phyloP scores from a whole-genome alignment of 2,888 invertebrate species.

The Brachypalpus laphriformis region DNA sequence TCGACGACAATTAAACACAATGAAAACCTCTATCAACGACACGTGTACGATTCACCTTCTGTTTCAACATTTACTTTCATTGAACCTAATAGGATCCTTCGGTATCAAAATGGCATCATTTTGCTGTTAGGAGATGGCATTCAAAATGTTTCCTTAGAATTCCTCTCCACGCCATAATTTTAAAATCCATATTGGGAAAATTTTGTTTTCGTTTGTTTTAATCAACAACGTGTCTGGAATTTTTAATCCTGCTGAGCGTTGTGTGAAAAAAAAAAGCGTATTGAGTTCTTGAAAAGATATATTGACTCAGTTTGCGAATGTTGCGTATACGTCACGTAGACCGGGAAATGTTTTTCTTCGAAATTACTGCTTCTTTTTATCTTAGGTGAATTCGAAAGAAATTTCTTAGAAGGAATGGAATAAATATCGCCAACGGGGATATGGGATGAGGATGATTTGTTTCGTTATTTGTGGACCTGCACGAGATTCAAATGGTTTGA shows the following conservation, averaged over 20 bases:
- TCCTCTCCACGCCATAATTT: constrained; percentile 29
- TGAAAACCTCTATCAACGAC: no score
- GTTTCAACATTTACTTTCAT: no score
- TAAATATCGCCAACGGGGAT: not conserved
- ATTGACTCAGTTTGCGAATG: constrained; percentile 9
- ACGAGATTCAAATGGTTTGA: not conserved
- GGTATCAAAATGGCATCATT: not conserved
- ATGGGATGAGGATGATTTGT: not conserved
- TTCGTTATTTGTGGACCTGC: not conserved
- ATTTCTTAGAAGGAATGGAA: constrained; percentile 13
- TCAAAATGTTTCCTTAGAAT: constrained; percentile 12
- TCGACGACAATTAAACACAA: no score
- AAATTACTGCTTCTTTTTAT: not conserved
- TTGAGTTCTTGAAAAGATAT: constrained; percentile 16
- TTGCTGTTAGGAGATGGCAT: not conserved
- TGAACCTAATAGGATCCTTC: not conserved
- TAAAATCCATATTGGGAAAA: constrained; percentile 52
- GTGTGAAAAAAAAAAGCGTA: constrained; percentile 10
- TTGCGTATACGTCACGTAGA: constrained; percentile 37
- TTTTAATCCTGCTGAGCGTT: constrained; percentile 7
- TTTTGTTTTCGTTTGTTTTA: constrained; percentile 58
- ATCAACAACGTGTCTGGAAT: constrained; percentile 65
- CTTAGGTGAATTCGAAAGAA: constrained; percentile 1
- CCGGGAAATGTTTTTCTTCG: constrained; percentile 17
- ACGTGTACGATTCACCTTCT: no score